phyloP scores from a whole-genome alignment of 2,113 vertebrate genomes.

The Pachycephala philippinensis region DNA sequence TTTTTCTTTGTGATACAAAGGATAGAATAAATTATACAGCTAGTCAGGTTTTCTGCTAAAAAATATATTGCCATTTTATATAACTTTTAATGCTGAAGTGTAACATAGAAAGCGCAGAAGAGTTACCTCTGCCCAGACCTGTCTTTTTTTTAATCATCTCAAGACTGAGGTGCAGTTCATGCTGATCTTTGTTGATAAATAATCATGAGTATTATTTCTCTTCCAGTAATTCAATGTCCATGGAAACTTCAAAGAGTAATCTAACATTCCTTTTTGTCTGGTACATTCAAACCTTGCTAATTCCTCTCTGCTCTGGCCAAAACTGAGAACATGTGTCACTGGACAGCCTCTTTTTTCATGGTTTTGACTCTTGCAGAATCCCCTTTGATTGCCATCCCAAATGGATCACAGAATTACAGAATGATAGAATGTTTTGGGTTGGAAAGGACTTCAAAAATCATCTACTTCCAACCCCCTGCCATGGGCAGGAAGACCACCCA shows the following conservation, averaged over 20 bases:
- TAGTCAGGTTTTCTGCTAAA: neutral
- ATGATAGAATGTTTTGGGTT: neutral
- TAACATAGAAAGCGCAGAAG: neutral
- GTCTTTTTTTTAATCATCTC: neutral
- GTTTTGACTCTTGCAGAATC: rapidly evolving
- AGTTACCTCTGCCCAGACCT: neutral
- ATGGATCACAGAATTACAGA: neutral
- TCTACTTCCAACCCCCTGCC: neutral
- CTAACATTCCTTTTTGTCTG: neutral
- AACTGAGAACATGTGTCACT: neutral
- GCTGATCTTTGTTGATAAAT: neutral
- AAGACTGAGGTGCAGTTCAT: neutral
- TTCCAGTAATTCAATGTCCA: neutral
- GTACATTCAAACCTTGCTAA: neutral
- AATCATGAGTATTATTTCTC: neutral
- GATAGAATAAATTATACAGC: neutral
- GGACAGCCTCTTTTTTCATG: neutral
- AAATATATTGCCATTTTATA: neutral
- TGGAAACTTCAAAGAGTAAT: neutral
- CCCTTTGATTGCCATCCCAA: neutral
- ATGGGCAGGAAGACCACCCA: neutral
- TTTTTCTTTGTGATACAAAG: neutral
- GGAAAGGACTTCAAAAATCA: neutral
- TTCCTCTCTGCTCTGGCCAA: neutral
- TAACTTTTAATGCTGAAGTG: neutral